Percentiles rank a stretch among this genome's conserved stretches.
phyloP scores from a whole-genome alignment of 2,113 vertebrate genomes.

The Archilochus colubris region DNA sequence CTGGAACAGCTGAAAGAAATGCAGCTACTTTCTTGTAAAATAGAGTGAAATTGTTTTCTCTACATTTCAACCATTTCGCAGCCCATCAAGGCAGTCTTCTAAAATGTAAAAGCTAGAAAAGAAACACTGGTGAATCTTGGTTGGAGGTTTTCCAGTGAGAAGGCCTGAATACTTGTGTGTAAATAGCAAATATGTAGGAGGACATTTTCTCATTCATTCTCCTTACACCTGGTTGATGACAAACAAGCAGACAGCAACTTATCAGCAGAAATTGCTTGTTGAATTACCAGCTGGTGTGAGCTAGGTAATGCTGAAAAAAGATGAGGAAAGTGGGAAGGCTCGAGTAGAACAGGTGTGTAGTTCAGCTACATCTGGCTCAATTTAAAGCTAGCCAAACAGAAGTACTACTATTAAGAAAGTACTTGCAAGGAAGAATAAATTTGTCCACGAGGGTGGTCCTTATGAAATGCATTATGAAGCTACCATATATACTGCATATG shows the following conservation, averaged over 20 bases:
- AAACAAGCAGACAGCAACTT: not conserved
- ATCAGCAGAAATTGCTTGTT: not conserved
- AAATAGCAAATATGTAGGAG: not conserved
- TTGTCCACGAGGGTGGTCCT: not conserved
- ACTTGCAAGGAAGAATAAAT: not conserved
- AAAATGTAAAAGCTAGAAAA: not conserved
- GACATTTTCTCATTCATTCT: not conserved
- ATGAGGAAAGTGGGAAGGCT: not conserved
- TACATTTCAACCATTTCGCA: not conserved
- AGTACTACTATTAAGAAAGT: not conserved
- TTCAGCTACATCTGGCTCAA: not conserved
- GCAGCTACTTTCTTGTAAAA: not conserved
- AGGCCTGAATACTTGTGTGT: not conserved
- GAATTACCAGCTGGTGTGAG: not conserved
- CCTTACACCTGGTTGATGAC: not conserved
- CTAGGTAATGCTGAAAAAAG: not conserved
- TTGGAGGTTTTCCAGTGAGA: not conserved
- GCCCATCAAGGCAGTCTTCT: not conserved
- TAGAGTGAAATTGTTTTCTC: not conserved
- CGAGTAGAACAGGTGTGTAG: not conserved
- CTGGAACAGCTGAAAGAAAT: not conserved
- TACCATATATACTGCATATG: rapidly evolving
- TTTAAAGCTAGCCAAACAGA: not conserved
- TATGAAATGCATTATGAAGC: not conserved
- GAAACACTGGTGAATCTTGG: not conserved